These are phyloP conservation scores for Hirtodrosophila alboralis DNA, from an alignment of 2,888 invertebrate species.

Conservation along the genomic window DNA sequence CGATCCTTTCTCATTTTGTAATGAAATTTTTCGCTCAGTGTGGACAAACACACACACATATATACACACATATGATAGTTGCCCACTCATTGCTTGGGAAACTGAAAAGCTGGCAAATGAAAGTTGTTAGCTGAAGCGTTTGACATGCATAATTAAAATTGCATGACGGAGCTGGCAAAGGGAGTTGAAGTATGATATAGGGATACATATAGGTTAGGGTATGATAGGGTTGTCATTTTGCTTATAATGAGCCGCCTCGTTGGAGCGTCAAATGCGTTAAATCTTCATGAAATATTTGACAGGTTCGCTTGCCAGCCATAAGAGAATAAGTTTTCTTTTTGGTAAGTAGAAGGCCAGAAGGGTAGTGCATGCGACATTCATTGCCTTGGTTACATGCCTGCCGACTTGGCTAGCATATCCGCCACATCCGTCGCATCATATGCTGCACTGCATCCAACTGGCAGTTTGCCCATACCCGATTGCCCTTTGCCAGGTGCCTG, in stretches of 20 bases:
- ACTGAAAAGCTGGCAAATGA: background rate
- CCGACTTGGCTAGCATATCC: slow-evolving; percentile 29
- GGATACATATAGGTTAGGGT: background rate
- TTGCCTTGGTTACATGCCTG: slow-evolving; percentile 37
- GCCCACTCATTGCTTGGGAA: slow-evolving; percentile 11
- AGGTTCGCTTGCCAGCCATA: slow-evolving; percentile 19
- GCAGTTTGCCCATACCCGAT: background rate
- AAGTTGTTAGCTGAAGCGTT: slow-evolving; percentile 43
- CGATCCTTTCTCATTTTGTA: too few species aligned
- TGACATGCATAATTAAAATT: slow-evolving; percentile 62
- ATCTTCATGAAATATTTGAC: slow-evolving; percentile 64
- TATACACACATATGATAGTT: slow-evolving; percentile 1
- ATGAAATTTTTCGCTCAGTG: too few species aligned
- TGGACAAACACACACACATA: background rate
- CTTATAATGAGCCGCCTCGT: slow-evolving; percentile 59
- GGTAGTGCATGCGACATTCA: slow-evolving; percentile 11
- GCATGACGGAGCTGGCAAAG: slow-evolving; percentile 22
- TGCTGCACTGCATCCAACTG: slow-evolving; percentile 14
- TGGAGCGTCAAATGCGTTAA: slow-evolving; percentile 64
- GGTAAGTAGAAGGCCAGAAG: background rate
- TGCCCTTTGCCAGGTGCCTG: slow-evolving; percentile 12
- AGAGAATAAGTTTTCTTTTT: background rate
- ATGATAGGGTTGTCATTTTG: slow-evolving; percentile 2
- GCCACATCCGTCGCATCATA: slow-evolving; percentile 37
- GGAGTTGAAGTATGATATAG: background rate